A percentile compares a stretch with the other conserved stretches of the same genome.
Evolutionary conservation across 1,140 invertebrate genomes (phyloP).

Genomic region (Drosophila rhopaloa): DNA sequence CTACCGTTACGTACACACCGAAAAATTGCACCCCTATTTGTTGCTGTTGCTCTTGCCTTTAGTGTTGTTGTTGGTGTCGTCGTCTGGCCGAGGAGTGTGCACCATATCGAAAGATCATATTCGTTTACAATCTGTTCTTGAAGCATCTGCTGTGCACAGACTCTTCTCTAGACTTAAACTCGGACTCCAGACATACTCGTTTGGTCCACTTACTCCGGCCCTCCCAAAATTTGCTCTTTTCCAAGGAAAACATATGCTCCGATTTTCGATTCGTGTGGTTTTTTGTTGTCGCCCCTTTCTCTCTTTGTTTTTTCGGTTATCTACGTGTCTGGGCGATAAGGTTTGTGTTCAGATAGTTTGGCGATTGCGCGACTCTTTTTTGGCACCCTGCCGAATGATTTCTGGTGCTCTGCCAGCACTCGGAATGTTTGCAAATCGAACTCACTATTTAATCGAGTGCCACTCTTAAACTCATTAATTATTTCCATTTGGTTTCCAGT

Average conservation of each 20-base stretch:
- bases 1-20: slow-evolving; percentile 75
- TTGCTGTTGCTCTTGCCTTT: slow-evolving; percentile 37
- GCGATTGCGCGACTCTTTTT: slow-evolving; percentile 37
- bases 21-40: slow-evolving; percentile 77
- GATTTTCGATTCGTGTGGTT: slow-evolving; percentile 49
- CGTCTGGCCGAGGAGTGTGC: slow-evolving; percentile 64
- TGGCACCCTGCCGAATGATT: slow-evolving; percentile 16
- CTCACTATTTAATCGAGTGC: background rate
- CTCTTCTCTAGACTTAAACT: slow-evolving; percentile 23
- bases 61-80: slow-evolving; percentile 39
- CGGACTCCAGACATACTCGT: slow-evolving; percentile 19
- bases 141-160: slow-evolving; percentile 71
- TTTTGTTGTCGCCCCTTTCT: slow-evolving; percentile 28
- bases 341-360: slow-evolving; percentile 27
- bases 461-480: background rate
- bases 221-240: slow-evolving; percentile 59
- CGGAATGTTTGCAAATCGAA: slow-evolving; percentile 6
- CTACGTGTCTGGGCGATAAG: slow-evolving; percentile 62
- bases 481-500: background rate
- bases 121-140: slow-evolving; percentile 79
- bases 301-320: slow-evolving; percentile 40
- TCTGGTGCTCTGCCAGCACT: slow-evolving; percentile 5
- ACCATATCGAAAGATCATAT: slow-evolving; percentile 81
- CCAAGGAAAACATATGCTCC: slow-evolving; percentile 74
- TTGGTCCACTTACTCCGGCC: slow-evolving; percentile 32